Evolutionary conservation across 2,797 vertebrate genomes (phyloP).

Genomic region (Ficedula albicollis): DNA sequence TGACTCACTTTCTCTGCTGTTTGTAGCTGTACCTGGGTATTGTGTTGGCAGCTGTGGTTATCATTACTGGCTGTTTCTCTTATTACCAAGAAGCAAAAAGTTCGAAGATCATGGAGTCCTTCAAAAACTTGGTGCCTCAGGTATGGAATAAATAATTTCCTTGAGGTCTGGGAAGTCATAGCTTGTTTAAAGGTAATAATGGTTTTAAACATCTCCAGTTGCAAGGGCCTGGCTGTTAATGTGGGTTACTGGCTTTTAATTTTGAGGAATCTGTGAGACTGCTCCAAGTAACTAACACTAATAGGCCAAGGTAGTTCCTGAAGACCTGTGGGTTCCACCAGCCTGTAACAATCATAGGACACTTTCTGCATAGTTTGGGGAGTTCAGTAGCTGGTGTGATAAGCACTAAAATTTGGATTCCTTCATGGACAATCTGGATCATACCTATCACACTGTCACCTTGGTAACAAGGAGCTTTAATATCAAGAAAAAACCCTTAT

Average conservation of each 20-base stretch:
- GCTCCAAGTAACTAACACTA: not conserved
- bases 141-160: constrained; percentile 64
- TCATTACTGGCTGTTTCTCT: constrained; percentile 97
- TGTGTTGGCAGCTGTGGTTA: constrained; percentile 93
- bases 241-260: not conserved
- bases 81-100: constrained; percentile 99
- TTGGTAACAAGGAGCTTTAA: not conserved
- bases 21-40: constrained; percentile 89
- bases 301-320: not conserved
- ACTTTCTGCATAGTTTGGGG: not conserved
- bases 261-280: not conserved
- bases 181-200: not conserved
- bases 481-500: not conserved
- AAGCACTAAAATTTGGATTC: not conserved
- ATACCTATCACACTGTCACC: not conserved
- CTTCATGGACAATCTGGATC: not conserved
- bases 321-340: not conserved
- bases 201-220: not conserved
- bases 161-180: not conserved
- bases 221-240: not conserved
- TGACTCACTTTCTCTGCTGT: constrained; percentile 26
- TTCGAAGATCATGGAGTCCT: constrained; percentile 98
- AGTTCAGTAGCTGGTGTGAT: not conserved
- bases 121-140: constrained; percentile 97
- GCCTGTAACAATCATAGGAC: not conserved